Evolutionary conservation across 2,888 invertebrate genomes (phyloP), one percentile per base, ranked within the genome.

Genomic region (Metallyticus violacea): DNA sequence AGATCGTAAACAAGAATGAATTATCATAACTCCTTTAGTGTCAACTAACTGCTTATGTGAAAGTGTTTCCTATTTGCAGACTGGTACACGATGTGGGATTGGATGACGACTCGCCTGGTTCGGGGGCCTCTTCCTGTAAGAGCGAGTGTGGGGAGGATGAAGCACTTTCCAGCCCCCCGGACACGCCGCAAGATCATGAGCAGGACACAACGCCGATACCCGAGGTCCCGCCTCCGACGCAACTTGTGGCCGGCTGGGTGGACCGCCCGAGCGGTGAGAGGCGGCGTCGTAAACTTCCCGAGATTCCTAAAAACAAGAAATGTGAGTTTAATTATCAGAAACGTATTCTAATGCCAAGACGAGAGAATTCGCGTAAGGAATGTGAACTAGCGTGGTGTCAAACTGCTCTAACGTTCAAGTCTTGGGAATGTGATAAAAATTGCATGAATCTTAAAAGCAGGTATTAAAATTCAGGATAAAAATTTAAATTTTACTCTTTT

Each of bases 241-340:
- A 22, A 7, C 25, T 29, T 83, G 87, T 28, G 76, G 27, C 40
- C 40, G 40, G 40, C 85, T 77, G 40, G 76, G 76, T 77, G 29
- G 87, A 30, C 4, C 81, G 30, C 15, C 86, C 62, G 76, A n/a
- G 80, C 15, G 82, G 82, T 22, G 95, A 96, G 91, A 93, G 97
- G 88, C 94, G 96, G 90, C 93, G 98, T 90, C 94, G 97, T 92
- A 97, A 96, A 92, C 93, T 97, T 29, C 97, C 97, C 76, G 97
- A 97, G 92, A 97, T 97, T 90, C 97, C 97, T 6, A 97, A 97
- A 91, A 96, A 96, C 90, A 96, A 96, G 91, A 97, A 97, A 94
- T 95, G 97, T 97, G 92, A 95, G 85, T 86, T 6, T 62, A n/a
- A n/a, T n/a, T n/a, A n/a, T n/a, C n/a, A n/a, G n/a, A n/a, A n/a